A percentile compares a stretch with the other conserved stretches of the same genome.
phyloP scores from a whole-genome alignment of 2,113 vertebrate genomes.

The Ardeotis arabs region DNA sequence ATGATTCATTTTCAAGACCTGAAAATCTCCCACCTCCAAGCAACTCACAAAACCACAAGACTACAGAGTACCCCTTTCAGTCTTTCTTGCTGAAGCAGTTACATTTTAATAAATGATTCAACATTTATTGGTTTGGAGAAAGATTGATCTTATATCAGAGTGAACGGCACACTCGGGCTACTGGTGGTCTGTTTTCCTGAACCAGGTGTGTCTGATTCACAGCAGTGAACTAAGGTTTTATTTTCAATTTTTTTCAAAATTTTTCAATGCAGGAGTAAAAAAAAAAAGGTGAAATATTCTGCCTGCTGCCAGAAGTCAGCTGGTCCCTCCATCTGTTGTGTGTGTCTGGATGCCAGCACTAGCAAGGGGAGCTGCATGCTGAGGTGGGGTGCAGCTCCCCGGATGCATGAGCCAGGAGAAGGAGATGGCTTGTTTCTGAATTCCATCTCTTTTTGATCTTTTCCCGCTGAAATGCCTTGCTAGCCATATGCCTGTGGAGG shows the following conservation, averaged over 20 bases:
- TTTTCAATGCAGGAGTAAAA: not conserved
- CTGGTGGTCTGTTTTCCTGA: not conserved
- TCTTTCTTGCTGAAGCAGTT: not conserved
- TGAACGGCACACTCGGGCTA: not conserved
- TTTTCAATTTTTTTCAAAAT: not conserved
- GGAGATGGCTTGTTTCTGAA: not conserved
- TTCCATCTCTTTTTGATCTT: not conserved
- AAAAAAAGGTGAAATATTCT: not conserved
- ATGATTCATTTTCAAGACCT: not conserved
- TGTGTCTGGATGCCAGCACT: not conserved
- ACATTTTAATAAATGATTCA: not conserved
- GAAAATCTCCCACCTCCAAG: not conserved
- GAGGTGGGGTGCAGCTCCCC: not conserved
- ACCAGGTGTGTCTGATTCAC: not conserved
- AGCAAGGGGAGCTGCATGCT: fast-evolving
- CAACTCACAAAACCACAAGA: fast-evolving
- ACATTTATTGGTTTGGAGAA: not conserved
- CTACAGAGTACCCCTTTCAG: not conserved
- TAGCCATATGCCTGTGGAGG: not conserved
- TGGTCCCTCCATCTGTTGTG: not conserved
- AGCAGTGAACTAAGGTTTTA: not conserved
- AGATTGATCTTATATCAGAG: not conserved
- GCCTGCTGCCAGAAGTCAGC: not conserved
- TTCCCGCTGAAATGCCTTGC: not conserved
- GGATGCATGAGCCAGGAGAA: not conserved